Percentiles rank a stretch among this genome's conserved stretches.
Evolutionary conservation across 1,140 invertebrate species (phyloP).

Genomic region (Triops cancriformis): DNA sequence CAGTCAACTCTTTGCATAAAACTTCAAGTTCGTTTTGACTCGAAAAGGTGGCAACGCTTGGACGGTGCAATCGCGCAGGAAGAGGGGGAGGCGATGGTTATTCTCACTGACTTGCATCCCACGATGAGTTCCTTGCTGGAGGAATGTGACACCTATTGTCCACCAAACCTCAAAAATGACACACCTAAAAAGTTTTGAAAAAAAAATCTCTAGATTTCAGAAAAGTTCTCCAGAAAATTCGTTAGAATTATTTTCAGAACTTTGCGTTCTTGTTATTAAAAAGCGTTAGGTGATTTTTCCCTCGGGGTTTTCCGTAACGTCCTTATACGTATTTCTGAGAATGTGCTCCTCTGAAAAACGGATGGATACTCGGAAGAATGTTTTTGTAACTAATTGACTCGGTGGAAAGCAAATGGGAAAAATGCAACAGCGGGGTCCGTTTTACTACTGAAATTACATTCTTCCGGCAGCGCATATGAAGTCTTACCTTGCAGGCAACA

Average conservation of each 20-base stretch:
- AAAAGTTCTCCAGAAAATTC: too few species aligned
- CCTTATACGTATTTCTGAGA: not conserved
- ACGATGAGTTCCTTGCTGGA: too few species aligned
- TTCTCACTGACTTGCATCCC: not conserved
- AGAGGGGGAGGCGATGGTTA: not conserved
- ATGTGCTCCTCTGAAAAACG: not conserved
- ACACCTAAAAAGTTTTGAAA: too few species aligned
- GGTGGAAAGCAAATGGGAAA: not conserved
- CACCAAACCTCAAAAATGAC: too few species aligned
- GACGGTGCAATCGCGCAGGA: not conserved
- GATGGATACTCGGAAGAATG: not conserved
- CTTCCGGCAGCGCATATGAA: not conserved
- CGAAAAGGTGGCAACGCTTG: not conserved
- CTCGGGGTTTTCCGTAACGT: too few species aligned
- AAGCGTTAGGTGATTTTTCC: too few species aligned
- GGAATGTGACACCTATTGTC: too few species aligned
- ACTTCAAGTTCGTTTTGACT: not conserved
- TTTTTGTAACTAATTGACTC: not conserved
- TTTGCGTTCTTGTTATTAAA: too few species aligned
- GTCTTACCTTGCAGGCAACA: not conserved
- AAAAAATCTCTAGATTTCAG: too few species aligned
- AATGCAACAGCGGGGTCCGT: not conserved
- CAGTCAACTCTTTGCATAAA: not conserved
- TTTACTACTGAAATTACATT: constrained; percentile 2
- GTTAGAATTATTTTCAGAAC: too few species aligned